Conservation (phyloP, 2,113 vertebrate species). For the Puma concolor region DNA sequence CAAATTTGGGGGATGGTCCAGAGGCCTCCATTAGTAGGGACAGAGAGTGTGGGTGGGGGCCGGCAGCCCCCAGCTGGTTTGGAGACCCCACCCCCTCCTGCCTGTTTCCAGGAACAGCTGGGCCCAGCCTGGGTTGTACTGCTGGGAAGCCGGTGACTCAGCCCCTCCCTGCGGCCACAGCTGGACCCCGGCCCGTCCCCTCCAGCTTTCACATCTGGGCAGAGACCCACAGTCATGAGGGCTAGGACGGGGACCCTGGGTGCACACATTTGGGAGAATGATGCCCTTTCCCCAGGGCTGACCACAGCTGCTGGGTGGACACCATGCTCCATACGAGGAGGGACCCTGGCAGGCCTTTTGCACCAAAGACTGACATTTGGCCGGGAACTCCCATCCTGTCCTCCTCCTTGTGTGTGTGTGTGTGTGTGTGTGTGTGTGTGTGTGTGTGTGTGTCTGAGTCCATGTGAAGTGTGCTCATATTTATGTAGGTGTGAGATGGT, state of each 20-base stretch:
- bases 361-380: neutral
- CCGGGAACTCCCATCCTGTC: neutral
- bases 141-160: conserved; percentile 77
- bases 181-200: conserved; percentile 70
- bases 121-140: conserved; percentile 66
- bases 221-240: conserved; percentile 45
- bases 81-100: conserved; percentile 64
- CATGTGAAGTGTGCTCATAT: neutral
- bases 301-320: neutral
- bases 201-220: conserved; percentile 69
- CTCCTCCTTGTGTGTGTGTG: neutral
- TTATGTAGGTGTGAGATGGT: neutral
- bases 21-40: neutral
- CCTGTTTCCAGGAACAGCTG: conserved; percentile 77
- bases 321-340: neutral
- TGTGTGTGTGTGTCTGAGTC: neutral
- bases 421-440: neutral
- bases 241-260: conserved; percentile 9
- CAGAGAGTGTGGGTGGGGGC: neutral
- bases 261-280: neutral
- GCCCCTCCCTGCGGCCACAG: conserved; percentile 74
- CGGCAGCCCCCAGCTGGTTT: conserved; percentile 32
- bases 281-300: neutral
- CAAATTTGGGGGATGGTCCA: neutral
- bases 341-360: neutral